These are phyloP conservation scores for Itoplectis maculator DNA, from an alignment of 2,888 invertebrate species.

Conservation along the genomic window DNA sequence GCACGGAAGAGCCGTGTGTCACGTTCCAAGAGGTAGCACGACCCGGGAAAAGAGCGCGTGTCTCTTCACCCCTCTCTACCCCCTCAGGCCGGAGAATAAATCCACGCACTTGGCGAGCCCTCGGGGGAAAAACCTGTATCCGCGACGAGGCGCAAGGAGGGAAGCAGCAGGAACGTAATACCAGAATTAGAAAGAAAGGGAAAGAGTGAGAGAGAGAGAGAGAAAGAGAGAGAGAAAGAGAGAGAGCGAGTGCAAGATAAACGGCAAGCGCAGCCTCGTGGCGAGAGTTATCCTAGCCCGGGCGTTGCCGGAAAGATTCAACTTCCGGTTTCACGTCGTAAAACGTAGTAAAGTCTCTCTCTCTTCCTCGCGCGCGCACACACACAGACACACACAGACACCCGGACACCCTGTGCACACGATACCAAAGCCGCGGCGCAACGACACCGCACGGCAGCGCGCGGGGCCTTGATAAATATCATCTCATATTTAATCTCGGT, in stretches of 20 bases:
- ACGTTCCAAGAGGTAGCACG: constrained; percentile 71
- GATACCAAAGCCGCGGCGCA: not conserved
- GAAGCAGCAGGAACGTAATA: not conserved
- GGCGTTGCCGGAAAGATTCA: constrained; percentile 58
- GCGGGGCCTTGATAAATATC: constrained; percentile 44
- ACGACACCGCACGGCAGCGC: constrained; percentile 6
- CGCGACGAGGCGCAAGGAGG: constrained; percentile 16
- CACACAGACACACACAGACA: too few relatives aligned
- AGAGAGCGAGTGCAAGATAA: constrained; percentile 3
- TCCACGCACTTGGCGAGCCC: constrained; percentile 49
- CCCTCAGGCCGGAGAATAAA: constrained; percentile 52
- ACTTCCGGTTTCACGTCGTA: constrained; percentile 50
- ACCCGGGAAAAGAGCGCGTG: constrained; percentile 60
- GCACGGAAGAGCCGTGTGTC: constrained; percentile 67
- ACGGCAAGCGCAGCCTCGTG: constrained; percentile 29
- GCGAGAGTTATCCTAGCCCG: constrained; percentile 52
- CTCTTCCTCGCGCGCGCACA: too few relatives aligned
- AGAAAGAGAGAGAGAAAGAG: not conserved
- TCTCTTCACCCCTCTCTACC: constrained; percentile 44
- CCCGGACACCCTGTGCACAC: not conserved
- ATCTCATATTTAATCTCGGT: constrained; percentile 45
- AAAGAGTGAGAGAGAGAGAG: constrained; percentile 7
- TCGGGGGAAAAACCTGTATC: constrained; percentile 31
- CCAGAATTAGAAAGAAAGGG: constrained; percentile 18
- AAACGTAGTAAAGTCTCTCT: constrained; percentile 28